These are phyloP conservation scores for Sepioteuthis lessoniana DNA, from an alignment of 2,888 invertebrate genomes.

Conservation along the genomic window DNA sequence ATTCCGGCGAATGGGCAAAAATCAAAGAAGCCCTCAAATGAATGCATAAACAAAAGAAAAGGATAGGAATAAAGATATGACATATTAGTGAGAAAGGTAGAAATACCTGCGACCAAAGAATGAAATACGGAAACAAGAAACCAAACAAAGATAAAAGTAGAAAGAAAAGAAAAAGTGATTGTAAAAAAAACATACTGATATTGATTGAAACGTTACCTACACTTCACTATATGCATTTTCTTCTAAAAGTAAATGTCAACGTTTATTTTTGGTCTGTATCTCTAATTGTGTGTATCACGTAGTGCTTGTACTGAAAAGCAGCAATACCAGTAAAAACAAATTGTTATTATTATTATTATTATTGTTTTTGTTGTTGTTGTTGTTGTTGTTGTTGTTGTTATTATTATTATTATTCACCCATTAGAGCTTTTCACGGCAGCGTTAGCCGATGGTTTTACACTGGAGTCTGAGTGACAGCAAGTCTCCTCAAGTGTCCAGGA, in stretches of 20 bases:
- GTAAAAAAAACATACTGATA: not conserved
- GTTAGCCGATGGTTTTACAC: too few species aligned
- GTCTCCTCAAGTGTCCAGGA: too few species aligned
- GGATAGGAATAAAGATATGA: too few species aligned
- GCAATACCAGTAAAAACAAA: not conserved
- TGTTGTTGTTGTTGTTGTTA: too few species aligned
- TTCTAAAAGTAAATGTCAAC: not conserved
- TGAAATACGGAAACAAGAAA: not conserved
- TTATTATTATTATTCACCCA: too few species aligned
- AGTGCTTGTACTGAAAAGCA: not conserved
- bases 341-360: not conserved
- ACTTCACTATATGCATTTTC: not conserved
- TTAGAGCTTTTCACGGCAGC: too few species aligned
- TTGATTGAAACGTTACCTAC: not conserved
- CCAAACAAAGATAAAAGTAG: not conserved
- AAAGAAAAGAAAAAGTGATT: not conserved
- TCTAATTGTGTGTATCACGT: not conserved
- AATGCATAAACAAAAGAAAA: too few species aligned
- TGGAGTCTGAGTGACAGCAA: too few species aligned
- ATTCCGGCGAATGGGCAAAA: too few species aligned
- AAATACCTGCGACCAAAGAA: not conserved
- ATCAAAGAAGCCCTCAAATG: too few species aligned
- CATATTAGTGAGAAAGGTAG: too few species aligned
- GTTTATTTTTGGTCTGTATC: not conserved
- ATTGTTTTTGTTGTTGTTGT: too few species aligned